Percentiles rank a stretch among this genome's conserved stretches.
Conservation (phyloP, 1,140 invertebrate species). For the Panagrolaimus sp. region DNA sequence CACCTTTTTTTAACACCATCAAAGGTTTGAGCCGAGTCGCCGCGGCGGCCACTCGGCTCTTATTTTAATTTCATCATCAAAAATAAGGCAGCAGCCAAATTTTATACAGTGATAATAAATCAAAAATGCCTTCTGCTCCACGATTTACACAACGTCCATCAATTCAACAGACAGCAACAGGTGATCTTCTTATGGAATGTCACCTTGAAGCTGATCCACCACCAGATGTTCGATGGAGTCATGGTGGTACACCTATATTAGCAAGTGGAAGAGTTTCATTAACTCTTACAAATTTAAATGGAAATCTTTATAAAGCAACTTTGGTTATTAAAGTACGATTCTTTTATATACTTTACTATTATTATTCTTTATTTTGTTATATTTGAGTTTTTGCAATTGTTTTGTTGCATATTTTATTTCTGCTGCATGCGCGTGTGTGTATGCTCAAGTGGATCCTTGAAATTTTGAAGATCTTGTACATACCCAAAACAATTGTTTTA, state of each 20-base stretch:
- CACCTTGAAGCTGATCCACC: slow-evolving; percentile 59
- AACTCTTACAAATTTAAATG: slow-evolving; percentile 64
- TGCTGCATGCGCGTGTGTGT: not conserved
- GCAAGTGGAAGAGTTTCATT: slow-evolving; percentile 71
- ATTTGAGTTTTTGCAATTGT: not conserved
- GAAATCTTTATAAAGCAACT: slow-evolving; percentile 60
- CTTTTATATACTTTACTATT: not conserved
- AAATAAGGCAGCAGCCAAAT: no score
- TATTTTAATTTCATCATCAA: no score
- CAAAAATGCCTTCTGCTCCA: slow-evolving; percentile 68
- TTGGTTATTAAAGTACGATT: slow-evolving; percentile 54
- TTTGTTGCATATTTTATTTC: slow-evolving; percentile 1
- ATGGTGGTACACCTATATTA: slow-evolving; percentile 73
- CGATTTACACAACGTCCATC: slow-evolving; percentile 94
- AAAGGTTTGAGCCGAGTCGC: slow-evolving; percentile 2
- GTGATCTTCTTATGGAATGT: slow-evolving; percentile 91
- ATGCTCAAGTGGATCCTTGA: not conserved
- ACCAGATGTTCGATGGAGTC: slow-evolving; percentile 59
- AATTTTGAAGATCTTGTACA: slow-evolving; percentile 68
- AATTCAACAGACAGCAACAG: slow-evolving; percentile 86
- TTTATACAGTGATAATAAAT: no score
- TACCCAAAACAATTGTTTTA: slow-evolving; percentile 69
- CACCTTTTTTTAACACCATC: no score
- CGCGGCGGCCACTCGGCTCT: slow-evolving; percentile 6
- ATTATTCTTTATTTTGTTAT: not conserved